Percentiles rank a stretch among this genome's conserved stretches.
phyloP scores from a whole-genome alignment of 2,797 vertebrate genomes.

The Hyperoplus lanceolatus region DNA sequence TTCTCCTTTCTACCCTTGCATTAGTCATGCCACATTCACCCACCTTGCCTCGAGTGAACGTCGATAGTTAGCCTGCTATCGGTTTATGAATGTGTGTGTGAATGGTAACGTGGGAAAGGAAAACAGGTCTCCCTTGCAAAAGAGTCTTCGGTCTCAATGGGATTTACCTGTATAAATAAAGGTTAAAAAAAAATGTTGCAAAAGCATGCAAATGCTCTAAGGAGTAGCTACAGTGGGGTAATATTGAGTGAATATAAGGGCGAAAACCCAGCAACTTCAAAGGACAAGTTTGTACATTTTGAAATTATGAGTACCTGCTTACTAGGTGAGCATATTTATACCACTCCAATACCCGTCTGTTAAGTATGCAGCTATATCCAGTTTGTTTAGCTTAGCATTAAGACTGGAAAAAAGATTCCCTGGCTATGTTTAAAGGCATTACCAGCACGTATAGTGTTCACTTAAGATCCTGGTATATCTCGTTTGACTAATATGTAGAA shows the following conservation, averaged over 20 bases:
- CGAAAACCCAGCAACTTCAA: neutral
- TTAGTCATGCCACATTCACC: neutral
- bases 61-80: no score
- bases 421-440: neutral
- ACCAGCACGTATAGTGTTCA: neutral
- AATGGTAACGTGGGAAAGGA: no score
- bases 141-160: no score
- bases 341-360: neutral
- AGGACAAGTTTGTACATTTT: neutral
- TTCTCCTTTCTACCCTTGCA: neutral
- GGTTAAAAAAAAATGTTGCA: neutral
- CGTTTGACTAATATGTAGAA: neutral
- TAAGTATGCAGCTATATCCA: neutral
- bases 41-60: no score
- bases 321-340: neutral
- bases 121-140: no score
- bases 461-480: neutral
- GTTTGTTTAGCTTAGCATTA: constrained; percentile 9
- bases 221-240: no score
- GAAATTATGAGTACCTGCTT: neutral
- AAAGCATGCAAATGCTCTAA: neutral
- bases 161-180: no score
- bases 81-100: no score
- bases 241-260: neutral
- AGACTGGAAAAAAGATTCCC: neutral